These are phyloP conservation scores for Gila robusta DNA, from an alignment of 2,797 vertebrate species.

Conservation along the genomic window DNA sequence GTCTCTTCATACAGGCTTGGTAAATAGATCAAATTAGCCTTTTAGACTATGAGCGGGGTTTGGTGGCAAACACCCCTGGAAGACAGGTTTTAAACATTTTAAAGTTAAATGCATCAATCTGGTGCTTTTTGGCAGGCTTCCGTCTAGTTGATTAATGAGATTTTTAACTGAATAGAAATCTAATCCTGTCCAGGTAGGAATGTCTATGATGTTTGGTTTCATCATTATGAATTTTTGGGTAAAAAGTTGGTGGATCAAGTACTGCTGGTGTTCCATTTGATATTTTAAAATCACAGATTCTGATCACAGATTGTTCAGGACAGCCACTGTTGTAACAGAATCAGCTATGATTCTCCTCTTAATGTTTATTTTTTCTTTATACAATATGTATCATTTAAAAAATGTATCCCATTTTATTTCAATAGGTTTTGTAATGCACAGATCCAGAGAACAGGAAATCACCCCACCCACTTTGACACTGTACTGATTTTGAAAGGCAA, in stretches of 20 bases:
- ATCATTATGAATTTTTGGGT: too few relatives aligned
- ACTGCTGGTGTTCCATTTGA: neutral
- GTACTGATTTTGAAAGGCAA: neutral
- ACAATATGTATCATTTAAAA: neutral
- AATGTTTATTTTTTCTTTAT: neutral
- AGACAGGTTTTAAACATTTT: neutral
- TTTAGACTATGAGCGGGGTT: too few relatives aligned
- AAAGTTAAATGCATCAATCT: neutral
- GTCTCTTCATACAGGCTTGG: neutral
- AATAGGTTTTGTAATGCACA: neutral
- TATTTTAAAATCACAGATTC: neutral
- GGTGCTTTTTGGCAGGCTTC: neutral
- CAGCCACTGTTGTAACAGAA: neutral
- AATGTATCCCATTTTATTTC: neutral
- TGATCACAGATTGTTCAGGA: neutral
- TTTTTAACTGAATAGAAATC: neutral
- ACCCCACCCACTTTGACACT: neutral
- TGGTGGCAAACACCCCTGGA: too few relatives aligned
- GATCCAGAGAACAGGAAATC: neutral
- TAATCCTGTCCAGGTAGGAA: neutral
- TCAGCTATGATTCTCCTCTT: neutral
- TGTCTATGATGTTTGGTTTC: neutral
- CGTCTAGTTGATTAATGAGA: neutral
- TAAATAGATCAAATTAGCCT: neutral
- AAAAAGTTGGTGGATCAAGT: neutral